Conservation (phyloP, 2,888 invertebrate genomes). For the Petrolisthes cinctipes region DNA sequence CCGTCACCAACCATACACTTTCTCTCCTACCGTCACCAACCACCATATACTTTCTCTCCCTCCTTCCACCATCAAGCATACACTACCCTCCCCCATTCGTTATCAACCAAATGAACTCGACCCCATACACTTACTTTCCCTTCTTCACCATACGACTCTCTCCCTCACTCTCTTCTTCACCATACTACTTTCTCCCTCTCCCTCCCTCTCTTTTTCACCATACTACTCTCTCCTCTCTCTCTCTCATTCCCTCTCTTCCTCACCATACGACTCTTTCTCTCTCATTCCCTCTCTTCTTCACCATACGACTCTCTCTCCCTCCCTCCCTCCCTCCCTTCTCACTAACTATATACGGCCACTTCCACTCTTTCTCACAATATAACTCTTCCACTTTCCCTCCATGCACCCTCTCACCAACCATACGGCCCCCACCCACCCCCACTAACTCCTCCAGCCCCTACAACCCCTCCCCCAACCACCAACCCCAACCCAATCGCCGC, state of each 20-base stretch:
- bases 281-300: neutral
- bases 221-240: neutral
- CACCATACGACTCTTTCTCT: too few relatives aligned
- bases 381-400: neutral
- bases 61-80: neutral
- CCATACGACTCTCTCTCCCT: neutral
- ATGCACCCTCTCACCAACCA: neutral
- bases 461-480: neutral
- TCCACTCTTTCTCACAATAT: neutral
- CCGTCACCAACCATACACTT: neutral
- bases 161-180: neutral
- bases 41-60: neutral
- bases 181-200: neutral
- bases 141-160: neutral
- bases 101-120: neutral
- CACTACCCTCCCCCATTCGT: neutral
- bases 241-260: neutral
- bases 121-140: too few relatives aligned
- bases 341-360: too few relatives aligned
- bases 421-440: neutral
- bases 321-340: neutral
- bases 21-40: neutral
- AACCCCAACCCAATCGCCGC: neutral
- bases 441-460: neutral
- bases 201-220: neutral